Evolutionary conservation across 2,113 vertebrate species (phyloP).

Genomic region (Osmerus mordax): DNA sequence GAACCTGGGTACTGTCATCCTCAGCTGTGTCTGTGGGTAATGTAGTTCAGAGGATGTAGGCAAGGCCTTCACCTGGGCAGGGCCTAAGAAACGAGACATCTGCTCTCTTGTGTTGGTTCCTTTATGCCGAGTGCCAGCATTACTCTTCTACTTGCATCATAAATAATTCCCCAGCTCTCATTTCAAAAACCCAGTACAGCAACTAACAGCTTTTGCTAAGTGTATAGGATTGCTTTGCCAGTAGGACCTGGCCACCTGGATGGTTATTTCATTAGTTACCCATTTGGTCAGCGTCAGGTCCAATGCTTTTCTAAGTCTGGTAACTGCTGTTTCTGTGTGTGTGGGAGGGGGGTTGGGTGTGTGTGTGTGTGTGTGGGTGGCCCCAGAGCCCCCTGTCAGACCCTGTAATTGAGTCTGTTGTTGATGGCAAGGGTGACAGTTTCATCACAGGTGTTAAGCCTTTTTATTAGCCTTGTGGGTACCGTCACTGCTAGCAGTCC

Average conservation of each 20-base stretch:
- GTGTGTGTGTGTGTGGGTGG: not conserved
- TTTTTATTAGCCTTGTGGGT: not conserved
- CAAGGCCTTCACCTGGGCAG: not conserved
- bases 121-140: not conserved
- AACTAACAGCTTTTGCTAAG: not conserved
- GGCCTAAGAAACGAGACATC: not conserved
- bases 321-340: not conserved
- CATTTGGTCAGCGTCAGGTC: not conserved
- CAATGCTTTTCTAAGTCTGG: not conserved
- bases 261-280: not conserved
- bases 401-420: not conserved
- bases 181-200: slow-evolving; percentile 3
- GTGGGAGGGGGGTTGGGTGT: not conserved
- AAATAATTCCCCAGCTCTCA: slow-evolving; percentile 11
- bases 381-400: not conserved
- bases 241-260: not conserved
- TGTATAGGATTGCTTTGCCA: not conserved
- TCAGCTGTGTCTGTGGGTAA: not conserved
- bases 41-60: not conserved
- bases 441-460: not conserved
- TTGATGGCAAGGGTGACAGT: slow-evolving; percentile 5
- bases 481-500: not conserved
- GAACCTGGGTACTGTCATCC: not conserved
- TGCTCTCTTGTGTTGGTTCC: not conserved
- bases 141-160: not conserved